Evolutionary conservation across 2,888 invertebrate species (phyloP).

Genomic region (Helobdella robusta): DNA sequence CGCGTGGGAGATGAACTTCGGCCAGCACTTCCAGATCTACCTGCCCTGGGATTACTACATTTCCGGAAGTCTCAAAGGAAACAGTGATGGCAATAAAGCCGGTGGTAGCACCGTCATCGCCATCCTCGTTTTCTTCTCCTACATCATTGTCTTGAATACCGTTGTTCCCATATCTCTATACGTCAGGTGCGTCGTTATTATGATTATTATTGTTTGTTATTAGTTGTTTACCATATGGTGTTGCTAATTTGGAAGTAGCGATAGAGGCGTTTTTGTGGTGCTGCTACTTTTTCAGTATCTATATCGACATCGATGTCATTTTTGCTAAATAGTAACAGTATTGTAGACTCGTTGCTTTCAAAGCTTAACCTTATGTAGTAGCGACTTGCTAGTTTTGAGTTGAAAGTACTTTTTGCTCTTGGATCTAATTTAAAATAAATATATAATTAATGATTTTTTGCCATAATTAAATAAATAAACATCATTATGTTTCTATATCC

Average conservation of each 20-base stretch:
- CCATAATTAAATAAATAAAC: too few relatives aligned
- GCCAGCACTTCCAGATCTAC: slow-evolving; percentile 53
- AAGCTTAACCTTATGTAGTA: too few relatives aligned
- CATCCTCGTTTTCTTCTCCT: slow-evolving; percentile 93
- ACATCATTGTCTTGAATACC: slow-evolving; percentile 87
- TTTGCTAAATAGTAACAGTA: too few relatives aligned
- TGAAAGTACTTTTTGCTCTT: too few relatives aligned
- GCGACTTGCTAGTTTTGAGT: too few relatives aligned
- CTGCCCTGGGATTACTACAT: slow-evolving; percentile 89
- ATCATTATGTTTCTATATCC: too few relatives aligned
- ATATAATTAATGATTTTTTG: too few relatives aligned
- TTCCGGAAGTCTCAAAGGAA: slow-evolving; percentile 53
- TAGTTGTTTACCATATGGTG: not conserved
- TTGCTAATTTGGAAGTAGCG: slow-evolving; percentile 23
- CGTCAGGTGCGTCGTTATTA: slow-evolving; percentile 34
- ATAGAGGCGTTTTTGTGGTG: slow-evolving; percentile 83
- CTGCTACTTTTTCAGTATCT: slow-evolving; percentile 93
- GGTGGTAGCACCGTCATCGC: slow-evolving; percentile 67
- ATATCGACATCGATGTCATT: slow-evolving; percentile 98
- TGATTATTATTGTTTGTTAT: not conserved
- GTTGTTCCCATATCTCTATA: slow-evolving; percentile 37
- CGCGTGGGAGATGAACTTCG: slow-evolving; percentile 91
- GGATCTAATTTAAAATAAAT: too few relatives aligned
- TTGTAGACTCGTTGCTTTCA: too few relatives aligned
- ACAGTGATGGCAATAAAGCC: not conserved